Base-by-base conservation (phyloP, 2,113 vertebrate species). In the Illadopsis cleaveri region DNA sequence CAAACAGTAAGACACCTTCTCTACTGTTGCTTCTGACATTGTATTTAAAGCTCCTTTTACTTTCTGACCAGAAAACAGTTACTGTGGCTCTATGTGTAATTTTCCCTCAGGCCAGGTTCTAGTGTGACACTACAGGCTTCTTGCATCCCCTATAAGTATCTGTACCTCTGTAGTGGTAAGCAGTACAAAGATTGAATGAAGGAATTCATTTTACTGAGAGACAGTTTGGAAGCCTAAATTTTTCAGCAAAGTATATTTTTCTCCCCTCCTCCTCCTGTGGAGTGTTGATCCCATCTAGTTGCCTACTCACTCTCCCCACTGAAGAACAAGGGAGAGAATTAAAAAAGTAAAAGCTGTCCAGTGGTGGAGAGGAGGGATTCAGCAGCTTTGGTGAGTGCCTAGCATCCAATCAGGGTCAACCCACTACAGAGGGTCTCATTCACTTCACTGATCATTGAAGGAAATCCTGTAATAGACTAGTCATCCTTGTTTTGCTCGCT, bases 261-360 rank as follows among this genome's bases (percentile, higher is more conserved):
- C 38, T 53, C 17, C 11, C 5, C 7, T 47, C 15, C 14, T 47
- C 2, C 2, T 2, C 4, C 17, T 35, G 7, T 35, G 24, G 20
- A 38, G 1, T 0, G 1, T 13, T 87, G 30, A 80, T 28, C 6
- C 3, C 15, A 60, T 15, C 18, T 44, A 57, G 21, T 4, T 30
- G 3, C 12, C 21, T 8, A 1, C 24, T 65, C 16, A 31, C 5
- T 66, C 19, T 12, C 9, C 27, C 16, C 27, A 35, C 8, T 24
- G 57, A 12, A 80, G 14, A 70, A 45, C 6, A 50, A 48, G 16
- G 4, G 6, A 82, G 40, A 75, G 11, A 71, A 66, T 53, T 12
- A n/a, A 33, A 68, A 71, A 11, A 58, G 1, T 9, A 56, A 89
- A 89, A 86, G 9, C 3, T 65, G 5, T 12, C 30, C 30, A 31